These are phyloP conservation scores for Corynorhinus townsendii DNA, from an alignment of 2,113 vertebrate species.

Conservation along the genomic window DNA sequence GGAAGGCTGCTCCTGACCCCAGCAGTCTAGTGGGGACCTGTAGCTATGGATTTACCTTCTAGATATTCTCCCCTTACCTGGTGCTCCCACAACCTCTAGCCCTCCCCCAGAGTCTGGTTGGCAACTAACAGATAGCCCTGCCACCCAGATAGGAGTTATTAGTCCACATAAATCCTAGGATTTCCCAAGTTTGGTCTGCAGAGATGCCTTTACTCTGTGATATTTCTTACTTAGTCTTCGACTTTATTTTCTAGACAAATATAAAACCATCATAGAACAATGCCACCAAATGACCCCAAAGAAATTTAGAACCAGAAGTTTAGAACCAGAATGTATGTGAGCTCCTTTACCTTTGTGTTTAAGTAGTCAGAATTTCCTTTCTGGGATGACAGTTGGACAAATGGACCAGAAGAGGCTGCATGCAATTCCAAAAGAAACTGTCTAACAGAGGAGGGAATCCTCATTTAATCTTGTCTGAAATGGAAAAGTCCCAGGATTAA, in stretches of 20 bases:
- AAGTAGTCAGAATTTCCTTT: neutral
- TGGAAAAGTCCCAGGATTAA: neutral
- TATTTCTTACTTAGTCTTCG: neutral
- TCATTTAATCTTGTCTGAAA: neutral
- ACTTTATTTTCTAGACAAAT: neutral
- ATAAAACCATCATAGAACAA: neutral
- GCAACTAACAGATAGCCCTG: neutral
- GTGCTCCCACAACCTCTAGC: neutral
- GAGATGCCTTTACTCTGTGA: neutral
- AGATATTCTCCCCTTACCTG: neutral
- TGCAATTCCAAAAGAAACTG: neutral
- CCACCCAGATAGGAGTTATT: rapidly evolving
- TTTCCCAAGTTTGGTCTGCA: neutral
- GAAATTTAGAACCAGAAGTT: neutral
- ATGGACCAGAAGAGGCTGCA: neutral
- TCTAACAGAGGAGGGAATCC: neutral
- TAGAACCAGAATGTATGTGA: neutral
- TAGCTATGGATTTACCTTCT: neutral
- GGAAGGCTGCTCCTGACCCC: neutral
- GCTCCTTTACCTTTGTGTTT: neutral
- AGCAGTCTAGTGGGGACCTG: rapidly evolving
- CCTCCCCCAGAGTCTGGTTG: neutral
- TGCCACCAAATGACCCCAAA: neutral
- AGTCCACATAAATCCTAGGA: neutral
- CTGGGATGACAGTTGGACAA: neutral